phyloP scores from a whole-genome alignment of 1,140 invertebrate genomes.

The Drosophila pallidifrons region DNA sequence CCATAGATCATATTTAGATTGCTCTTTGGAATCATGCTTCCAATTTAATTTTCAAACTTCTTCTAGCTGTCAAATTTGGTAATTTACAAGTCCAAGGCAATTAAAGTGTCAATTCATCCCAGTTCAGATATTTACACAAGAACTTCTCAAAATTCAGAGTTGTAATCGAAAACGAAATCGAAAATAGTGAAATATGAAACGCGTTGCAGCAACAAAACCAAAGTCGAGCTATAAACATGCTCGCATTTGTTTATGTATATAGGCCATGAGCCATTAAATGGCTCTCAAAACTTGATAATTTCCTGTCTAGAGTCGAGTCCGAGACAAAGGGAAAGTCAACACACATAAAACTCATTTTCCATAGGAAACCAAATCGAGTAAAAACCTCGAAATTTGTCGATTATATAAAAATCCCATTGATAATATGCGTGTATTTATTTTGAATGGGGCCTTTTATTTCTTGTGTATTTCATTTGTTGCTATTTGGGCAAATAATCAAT shows the following conservation, averaged over 20 bases:
- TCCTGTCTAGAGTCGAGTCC: slow-evolving; percentile 14
- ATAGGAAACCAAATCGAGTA: slow-evolving; percentile 1
- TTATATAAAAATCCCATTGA: slow-evolving; percentile 1
- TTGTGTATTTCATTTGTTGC: slow-evolving; percentile 17
- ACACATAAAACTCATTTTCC: slow-evolving; percentile 1
- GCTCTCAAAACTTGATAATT: slow-evolving; percentile 34
- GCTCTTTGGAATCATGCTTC: slow-evolving; percentile 13
- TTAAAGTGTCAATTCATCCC: slow-evolving; percentile 65
- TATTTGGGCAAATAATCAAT: slow-evolving; percentile 70
- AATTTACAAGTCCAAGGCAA: slow-evolving; percentile 66
- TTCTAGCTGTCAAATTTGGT: slow-evolving; percentile 48
- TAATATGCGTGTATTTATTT: slow-evolving; percentile 12
- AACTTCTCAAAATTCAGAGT: slow-evolving; percentile 25
- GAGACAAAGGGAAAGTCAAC: slow-evolving; percentile 9
- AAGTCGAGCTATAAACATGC: slow-evolving; percentile 37
- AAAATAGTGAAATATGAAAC: slow-evolving; percentile 44
- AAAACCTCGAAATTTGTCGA: slow-evolving; percentile 15
- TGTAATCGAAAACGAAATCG: slow-evolving; percentile 30
- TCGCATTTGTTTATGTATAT: slow-evolving; percentile 37
- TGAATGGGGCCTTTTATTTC: not conserved
- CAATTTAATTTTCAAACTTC: slow-evolving; percentile 15
- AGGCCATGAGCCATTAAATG: slow-evolving; percentile 38
- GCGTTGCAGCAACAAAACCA: not conserved
- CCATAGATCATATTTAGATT: slow-evolving; percentile 27
- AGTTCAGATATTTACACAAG: slow-evolving; percentile 7